Percentiles rank a stretch among this genome's conserved stretches.
Conservation (phyloP, 1,140 invertebrate species). For the Apis mellifera region DNA sequence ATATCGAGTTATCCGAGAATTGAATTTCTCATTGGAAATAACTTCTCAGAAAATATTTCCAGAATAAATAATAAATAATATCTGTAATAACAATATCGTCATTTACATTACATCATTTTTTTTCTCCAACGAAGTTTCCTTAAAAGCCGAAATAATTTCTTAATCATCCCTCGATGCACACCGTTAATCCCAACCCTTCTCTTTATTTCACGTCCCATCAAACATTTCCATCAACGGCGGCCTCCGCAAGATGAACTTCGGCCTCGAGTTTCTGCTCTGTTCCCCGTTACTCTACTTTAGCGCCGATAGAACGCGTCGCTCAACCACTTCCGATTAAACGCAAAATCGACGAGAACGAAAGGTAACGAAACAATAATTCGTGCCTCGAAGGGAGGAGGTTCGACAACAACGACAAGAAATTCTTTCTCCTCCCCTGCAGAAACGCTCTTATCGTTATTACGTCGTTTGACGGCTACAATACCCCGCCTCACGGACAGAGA, state of each 20-base stretch:
- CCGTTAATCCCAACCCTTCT: background rate
- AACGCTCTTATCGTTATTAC: slow-evolving; percentile 61
- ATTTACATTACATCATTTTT: too few species aligned
- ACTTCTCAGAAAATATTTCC: too few species aligned
- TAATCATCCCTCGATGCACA: background rate
- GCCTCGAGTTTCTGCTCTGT: background rate
- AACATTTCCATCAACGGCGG: background rate
- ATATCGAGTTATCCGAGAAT: too few species aligned
- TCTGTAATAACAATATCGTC: too few species aligned
- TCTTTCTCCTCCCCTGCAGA: slow-evolving; percentile 19
- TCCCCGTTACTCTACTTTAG: background rate
- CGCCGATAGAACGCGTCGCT: background rate
- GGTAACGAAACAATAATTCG: slow-evolving; percentile 20
- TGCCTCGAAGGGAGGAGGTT: background rate
- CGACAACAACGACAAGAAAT: slow-evolving; percentile 20
- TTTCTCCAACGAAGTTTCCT: background rate
- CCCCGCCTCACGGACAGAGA: slow-evolving; percentile 6
- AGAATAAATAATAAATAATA: too few species aligned
- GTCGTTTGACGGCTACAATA: slow-evolving; percentile 43
- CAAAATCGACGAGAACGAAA: slow-evolving; percentile 13
- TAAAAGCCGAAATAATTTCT: background rate
- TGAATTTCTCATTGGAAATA: too few species aligned
- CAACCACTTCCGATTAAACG: background rate
- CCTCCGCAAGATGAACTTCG: background rate
- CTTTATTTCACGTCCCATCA: background rate